Evolutionary conservation across 37 sponge, comb jelly and placozoan genomes (phyloP).

Genomic region (Cliona cf. orientalis): DNA sequence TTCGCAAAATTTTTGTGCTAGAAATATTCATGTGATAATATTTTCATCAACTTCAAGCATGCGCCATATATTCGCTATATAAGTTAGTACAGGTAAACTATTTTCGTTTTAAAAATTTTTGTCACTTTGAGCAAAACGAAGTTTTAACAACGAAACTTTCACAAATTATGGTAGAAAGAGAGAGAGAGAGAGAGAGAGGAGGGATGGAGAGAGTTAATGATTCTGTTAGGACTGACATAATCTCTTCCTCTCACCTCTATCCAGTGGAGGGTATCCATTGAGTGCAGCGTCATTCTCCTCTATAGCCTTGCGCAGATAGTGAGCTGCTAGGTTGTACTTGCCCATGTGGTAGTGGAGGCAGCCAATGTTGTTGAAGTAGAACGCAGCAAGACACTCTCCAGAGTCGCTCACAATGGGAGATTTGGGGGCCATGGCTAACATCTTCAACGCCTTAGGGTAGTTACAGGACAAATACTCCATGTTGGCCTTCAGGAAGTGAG

Average conservation of each 20-base stretch:
- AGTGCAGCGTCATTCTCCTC: conserved; percentile 94
- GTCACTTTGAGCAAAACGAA: background rate
- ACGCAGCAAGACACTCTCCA: conserved; percentile 90
- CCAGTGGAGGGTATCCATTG: conserved; percentile 83
- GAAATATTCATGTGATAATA: background rate
- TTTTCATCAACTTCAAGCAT: too few species aligned
- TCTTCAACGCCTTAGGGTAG: conserved; percentile 79
- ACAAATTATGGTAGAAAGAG: background rate
- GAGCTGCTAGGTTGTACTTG: conserved; percentile 83
- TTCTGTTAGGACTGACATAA: background rate
- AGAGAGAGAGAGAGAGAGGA: conserved; percentile 2
- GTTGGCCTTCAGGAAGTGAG: conserved; percentile 88
- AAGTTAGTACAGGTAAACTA: too few species aligned
- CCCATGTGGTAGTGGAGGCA: conserved; percentile 90
- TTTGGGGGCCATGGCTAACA: conserved; percentile 83
- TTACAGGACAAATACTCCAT: conserved; percentile 81
- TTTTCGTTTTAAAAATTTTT: background rate
- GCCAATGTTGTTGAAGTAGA: conserved; percentile 95
- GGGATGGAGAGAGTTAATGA: background rate
- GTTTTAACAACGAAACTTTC: background rate
- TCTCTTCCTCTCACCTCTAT: conserved; percentile 55
- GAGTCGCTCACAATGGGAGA: conserved; percentile 77
- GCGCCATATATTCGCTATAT: too few species aligned
- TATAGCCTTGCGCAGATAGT: conserved; percentile 92
- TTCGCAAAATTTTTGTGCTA: background rate